Percentiles rank a stretch among this genome's conserved stretches.
phyloP scores from a whole-genome alignment of 2,113 vertebrate species.

The Felis chaus region DNA sequence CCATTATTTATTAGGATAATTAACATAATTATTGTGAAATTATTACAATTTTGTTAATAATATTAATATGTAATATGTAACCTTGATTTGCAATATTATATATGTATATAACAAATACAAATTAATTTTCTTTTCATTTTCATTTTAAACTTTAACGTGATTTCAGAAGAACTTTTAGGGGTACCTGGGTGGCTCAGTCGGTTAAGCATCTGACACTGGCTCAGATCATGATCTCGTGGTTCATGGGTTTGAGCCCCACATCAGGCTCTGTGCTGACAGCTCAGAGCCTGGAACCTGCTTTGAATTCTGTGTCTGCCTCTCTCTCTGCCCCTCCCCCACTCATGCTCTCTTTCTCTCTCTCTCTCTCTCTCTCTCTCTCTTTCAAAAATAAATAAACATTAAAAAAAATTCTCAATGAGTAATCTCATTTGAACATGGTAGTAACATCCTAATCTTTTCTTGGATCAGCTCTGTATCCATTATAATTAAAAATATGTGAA shows the following conservation, averaged over 20 bases:
- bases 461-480: not conserved
- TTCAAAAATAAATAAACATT: no score
- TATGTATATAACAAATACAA: not conserved
- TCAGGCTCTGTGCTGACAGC: no score
- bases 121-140: constrained; percentile 6
- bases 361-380: no score
- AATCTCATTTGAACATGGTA: not conserved
- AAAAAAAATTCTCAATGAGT: not conserved
- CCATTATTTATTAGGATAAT: not conserved
- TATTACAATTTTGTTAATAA: not conserved
- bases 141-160: not conserved
- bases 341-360: no score
- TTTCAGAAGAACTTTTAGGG: not conserved
- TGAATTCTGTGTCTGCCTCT: no score
- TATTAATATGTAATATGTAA: not conserved
- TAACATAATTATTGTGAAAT: not conserved
- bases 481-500: not conserved
- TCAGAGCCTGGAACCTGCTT: no score
- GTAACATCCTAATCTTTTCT: not conserved
- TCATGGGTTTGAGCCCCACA: no score
- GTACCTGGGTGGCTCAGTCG: no score
- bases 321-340: no score
- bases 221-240: no score
- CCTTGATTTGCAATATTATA: not conserved
- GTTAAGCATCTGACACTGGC: no score